phyloP scores from a whole-genome alignment of 2,797 vertebrate genomes.

The Macroramphosus scolopax region DNA sequence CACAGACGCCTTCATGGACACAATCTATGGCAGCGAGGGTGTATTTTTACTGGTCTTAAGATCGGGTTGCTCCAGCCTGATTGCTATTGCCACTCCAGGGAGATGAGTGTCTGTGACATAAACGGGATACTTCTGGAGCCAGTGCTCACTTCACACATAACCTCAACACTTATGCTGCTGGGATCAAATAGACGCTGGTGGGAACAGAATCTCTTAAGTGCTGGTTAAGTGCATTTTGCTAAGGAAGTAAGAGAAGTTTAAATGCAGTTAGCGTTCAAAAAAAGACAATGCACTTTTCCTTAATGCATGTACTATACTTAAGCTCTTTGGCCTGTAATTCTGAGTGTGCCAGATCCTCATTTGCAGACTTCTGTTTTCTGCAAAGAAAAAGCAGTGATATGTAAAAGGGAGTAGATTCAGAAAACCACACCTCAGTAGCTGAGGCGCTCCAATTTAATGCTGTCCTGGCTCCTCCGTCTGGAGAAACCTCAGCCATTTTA shows the following conservation, averaged over 20 bases:
- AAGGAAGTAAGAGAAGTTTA: slow-evolving; percentile 75
- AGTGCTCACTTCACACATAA: too few relatives aligned
- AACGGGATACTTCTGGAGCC: too few relatives aligned
- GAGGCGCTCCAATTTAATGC: slow-evolving; percentile 71
- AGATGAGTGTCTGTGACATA: slow-evolving; percentile 52
- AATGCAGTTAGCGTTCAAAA: slow-evolving; percentile 65
- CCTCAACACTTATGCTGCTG: slow-evolving; percentile 48
- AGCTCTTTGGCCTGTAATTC: slow-evolving; percentile 37
- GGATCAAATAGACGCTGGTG: slow-evolving; percentile 68
- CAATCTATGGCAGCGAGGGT: too few relatives aligned
- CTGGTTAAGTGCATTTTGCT: slow-evolving; percentile 69
- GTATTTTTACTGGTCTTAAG: slow-evolving; percentile 4
- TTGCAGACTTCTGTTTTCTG: slow-evolving; percentile 42
- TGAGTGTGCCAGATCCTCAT: slow-evolving; percentile 37
- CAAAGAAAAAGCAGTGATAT: slow-evolving; percentile 44
- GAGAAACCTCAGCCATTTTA: slow-evolving; percentile 55
- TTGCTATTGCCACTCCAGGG: slow-evolving; percentile 26
- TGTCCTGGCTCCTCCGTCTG: slow-evolving; percentile 51
- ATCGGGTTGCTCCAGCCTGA: slow-evolving; percentile 29
- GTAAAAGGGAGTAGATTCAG: slow-evolving; percentile 44
- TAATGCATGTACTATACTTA: slow-evolving; percentile 70
- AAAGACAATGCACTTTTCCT: slow-evolving; percentile 61
- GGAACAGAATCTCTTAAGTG: slow-evolving; percentile 70
- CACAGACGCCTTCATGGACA: neutral
- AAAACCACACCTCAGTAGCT: slow-evolving; percentile 51